Conservation (phyloP, 2,888 invertebrate species). For the Cheilosia variabilis region DNA sequence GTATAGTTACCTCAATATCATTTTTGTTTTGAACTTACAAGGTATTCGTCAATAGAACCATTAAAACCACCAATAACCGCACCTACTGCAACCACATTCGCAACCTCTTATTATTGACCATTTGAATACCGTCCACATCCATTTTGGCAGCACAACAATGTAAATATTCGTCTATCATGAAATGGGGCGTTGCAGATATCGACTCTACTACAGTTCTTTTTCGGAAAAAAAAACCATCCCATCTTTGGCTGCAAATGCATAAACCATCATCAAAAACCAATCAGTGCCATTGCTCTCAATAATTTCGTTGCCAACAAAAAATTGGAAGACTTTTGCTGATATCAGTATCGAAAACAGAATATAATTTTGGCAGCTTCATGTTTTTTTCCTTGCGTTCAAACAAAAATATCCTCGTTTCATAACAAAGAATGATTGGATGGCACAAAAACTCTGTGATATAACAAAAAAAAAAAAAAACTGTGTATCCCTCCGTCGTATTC, state of each 20-base stretch:
- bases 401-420: conserved; percentile 37
- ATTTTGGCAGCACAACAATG: conserved; percentile 61
- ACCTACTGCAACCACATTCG: background rate
- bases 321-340: conserved; percentile 34
- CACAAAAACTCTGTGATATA: background rate
- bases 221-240: conserved; percentile 32
- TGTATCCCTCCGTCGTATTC: conserved; percentile 36
- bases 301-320: conserved; percentile 75
- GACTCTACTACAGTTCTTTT: conserved; percentile 19
- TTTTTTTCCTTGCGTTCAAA: conserved; percentile 40
- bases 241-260: conserved; percentile 72
- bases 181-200: conserved; percentile 74
- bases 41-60: background rate
- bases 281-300: conserved; percentile 80
- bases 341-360: conserved; percentile 7
- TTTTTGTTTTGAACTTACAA: too few species aligned
- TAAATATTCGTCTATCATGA: conserved; percentile 61
- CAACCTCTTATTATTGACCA: conserved; percentile 13
- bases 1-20: too few species aligned
- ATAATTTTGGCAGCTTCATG: conserved; percentile 62
- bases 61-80: background rate
- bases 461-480: background rate
- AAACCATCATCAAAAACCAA: conserved; percentile 77
- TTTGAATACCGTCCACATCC: conserved; percentile 16
- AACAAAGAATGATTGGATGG: conserved; percentile 38